A percentile compares a stretch with the other conserved stretches of the same genome.
phyloP scores from a whole-genome alignment of 2,888 invertebrate genomes.

The Blera fallax region DNA sequence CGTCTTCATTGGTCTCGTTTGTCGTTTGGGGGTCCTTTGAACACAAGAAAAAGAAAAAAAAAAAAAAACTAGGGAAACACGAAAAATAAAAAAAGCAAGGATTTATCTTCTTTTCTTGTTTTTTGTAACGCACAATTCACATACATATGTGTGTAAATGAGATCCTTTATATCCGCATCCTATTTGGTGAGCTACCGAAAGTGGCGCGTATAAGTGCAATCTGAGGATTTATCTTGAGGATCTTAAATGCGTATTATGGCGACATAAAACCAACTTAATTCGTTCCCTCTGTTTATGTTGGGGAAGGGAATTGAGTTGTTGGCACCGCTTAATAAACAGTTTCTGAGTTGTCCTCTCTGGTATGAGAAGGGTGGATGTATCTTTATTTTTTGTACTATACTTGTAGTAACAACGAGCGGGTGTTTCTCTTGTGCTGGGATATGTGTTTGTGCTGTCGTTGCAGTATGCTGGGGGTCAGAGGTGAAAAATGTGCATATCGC shows the following conservation, averaged over 20 bases:
- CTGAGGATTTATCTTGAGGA: conserved; percentile 57
- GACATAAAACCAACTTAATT: conserved; percentile 67
- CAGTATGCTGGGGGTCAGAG: conserved; percentile 56
- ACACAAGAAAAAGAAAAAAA: neutral
- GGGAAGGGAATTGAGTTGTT: conserved; percentile 36
- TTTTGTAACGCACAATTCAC: neutral
- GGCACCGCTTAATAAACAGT: conserved; percentile 28
- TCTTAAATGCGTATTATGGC: conserved; percentile 57
- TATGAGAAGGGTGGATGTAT: conserved; percentile 4
- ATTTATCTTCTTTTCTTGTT: conserved; percentile 35
- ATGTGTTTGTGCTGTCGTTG: conserved; percentile 24
- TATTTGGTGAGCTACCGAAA: conserved; percentile 26
- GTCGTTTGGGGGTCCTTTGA: conserved; percentile 35
- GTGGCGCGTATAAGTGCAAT: conserved; percentile 61
- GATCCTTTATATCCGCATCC: conserved; percentile 42
- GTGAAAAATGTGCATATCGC: conserved; percentile 58
- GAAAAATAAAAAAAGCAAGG: conserved; percentile 46
- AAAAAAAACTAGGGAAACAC: conserved; percentile 1
- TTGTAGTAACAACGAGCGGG: neutral
- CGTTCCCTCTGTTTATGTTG: conserved; percentile 26
- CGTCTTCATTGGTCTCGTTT: conserved; percentile 23
- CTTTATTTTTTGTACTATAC: too few relatives aligned
- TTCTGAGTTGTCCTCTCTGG: neutral
- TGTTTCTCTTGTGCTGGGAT: conserved; percentile 21
- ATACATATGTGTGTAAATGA: conserved; percentile 44